phyloP scores from a whole-genome alignment of 1,140 invertebrate species.

The Drosophila simulans region DNA sequence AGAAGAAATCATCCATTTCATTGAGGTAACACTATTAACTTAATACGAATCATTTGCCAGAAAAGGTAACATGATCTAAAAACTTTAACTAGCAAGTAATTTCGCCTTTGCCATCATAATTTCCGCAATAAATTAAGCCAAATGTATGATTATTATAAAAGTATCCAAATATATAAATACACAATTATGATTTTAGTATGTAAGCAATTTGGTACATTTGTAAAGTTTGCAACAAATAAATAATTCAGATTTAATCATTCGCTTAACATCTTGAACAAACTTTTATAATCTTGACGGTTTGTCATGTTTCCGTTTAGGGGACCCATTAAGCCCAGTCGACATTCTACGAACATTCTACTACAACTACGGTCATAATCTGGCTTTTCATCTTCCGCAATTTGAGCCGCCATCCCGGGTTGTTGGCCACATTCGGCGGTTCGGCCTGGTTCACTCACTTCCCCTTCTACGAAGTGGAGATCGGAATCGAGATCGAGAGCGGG shows the following conservation, averaged over 20 bases:
- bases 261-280: neutral
- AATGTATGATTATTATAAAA: too few relatives aligned
- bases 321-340: constrained; percentile 2
- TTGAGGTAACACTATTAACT: neutral
- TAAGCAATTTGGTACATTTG: too few relatives aligned
- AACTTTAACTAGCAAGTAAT: too few relatives aligned
- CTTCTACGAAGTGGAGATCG: constrained; percentile 23
- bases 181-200: too few relatives aligned
- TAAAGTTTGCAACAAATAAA: too few relatives aligned
- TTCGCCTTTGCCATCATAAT: too few relatives aligned
- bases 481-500: neutral
- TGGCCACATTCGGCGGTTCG: constrained; percentile 12
- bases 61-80: too few relatives aligned
- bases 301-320: constrained; percentile 3
- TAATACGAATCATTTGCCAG: too few relatives aligned
- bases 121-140: too few relatives aligned
- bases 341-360: constrained; percentile 9
- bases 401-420: constrained; percentile 8
- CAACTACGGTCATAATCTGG: constrained; percentile 2
- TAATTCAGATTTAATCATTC: too few relatives aligned
- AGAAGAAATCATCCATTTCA: neutral
- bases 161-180: too few relatives aligned
- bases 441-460: constrained; percentile 20
- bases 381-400: constrained; percentile 32
- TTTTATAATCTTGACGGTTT: constrained; percentile 1